phyloP scores from a whole-genome alignment of 2,888 invertebrate genomes.

The Cryptophagus acutangulus region DNA sequence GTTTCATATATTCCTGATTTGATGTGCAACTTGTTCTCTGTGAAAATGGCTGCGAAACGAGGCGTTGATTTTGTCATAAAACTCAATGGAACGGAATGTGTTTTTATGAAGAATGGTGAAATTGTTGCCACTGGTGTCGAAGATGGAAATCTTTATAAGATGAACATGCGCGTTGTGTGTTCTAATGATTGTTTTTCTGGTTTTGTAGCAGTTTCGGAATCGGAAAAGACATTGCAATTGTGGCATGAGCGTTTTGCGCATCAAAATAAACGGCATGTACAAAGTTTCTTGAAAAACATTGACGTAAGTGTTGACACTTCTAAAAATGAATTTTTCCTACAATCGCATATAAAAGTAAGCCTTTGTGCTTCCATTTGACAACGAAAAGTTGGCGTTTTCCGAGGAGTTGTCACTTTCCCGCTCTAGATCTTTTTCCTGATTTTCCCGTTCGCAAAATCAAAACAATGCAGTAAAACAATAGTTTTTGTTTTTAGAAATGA shows the following conservation, averaged over 20 bases:
- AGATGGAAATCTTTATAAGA: conserved; percentile 9
- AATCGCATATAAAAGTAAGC: no score
- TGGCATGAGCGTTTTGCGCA: conserved; percentile 22
- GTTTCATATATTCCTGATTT: conserved; percentile 9
- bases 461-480: no score
- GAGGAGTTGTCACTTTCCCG: no score
- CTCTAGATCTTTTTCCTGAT: no score
- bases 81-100: conserved; percentile 9
- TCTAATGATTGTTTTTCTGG: not conserved
- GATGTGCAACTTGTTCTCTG: conserved; percentile 15
- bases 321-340: conserved; percentile 14
- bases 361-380: no score
- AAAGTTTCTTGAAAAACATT: conserved; percentile 13
- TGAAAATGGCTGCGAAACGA: conserved; percentile 12
- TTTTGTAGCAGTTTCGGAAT: not conserved
- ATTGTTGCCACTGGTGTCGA: conserved; percentile 12
- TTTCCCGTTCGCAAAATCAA: no score
- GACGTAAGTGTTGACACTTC: conserved; percentile 12
- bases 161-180: conserved; percentile 2
- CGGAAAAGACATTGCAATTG: conserved; percentile 14
- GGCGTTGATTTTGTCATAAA: conserved; percentile 12
- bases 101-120: conserved; percentile 9
- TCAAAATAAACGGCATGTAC: conserved; percentile 22
- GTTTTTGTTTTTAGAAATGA: no score
- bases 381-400: no score